A percentile compares a stretch with the other conserved stretches of the same genome.
Conservation (phyloP, 2,888 invertebrate genomes). For the Drosophila tanythrix region DNA sequence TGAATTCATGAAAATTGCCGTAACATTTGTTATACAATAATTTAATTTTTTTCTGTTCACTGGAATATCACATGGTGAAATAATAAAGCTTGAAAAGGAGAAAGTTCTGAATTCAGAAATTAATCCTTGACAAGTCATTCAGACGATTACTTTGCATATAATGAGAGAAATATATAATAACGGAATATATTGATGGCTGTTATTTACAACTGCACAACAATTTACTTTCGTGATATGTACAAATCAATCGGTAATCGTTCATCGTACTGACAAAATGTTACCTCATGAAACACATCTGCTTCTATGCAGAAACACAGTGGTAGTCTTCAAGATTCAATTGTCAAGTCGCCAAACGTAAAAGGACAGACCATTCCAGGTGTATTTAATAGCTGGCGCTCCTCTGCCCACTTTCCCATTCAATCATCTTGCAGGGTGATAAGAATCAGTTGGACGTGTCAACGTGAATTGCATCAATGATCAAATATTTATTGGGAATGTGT, state of each 20-base stretch:
- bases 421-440: neutral
- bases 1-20: constrained; percentile 82
- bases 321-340: neutral
- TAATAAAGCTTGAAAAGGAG: neutral
- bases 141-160: neutral
- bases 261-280: neutral
- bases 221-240: neutral
- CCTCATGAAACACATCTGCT: neutral
- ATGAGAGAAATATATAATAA: neutral
- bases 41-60: constrained; percentile 61
- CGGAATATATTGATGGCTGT: neutral
- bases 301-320: neutral
- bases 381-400: neutral
- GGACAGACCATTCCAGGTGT: neutral
- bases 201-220: neutral
- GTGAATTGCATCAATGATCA: neutral
- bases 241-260: neutral
- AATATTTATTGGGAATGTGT: neutral
- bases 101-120: neutral
- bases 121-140: neutral
- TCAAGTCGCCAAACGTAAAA: neutral
- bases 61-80: constrained; percentile 3
- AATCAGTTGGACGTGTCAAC: neutral
- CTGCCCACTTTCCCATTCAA: neutral
- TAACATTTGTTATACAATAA: constrained; percentile 81